These are phyloP conservation scores for Digitonthophagus gazella DNA, from an alignment of 2,888 invertebrate species.

Conservation along the genomic window DNA sequence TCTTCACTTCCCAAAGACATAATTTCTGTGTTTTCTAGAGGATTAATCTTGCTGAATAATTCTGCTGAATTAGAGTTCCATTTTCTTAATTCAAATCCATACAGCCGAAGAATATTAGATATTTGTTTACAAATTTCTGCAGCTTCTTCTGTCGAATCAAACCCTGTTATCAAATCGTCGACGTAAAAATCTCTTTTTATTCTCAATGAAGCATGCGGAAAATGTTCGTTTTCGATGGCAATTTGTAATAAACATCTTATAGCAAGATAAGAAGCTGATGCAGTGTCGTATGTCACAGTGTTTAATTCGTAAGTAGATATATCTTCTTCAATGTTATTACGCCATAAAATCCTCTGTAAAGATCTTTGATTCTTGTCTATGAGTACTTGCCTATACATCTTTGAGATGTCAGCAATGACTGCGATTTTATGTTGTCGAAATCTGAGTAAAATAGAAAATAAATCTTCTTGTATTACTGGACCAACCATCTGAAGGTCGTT, in stretches of 20 bases:
- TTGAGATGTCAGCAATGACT: slow-evolving; percentile 3
- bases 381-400: slow-evolving; percentile 8
- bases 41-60: neutral
- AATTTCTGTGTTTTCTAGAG: neutral
- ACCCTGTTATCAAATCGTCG: slow-evolving; percentile 8
- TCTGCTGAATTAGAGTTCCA: neutral
- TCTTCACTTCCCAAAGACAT: too few relatives aligned
- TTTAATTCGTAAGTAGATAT: neutral
- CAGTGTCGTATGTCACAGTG: slow-evolving; percentile 11
- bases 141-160: neutral
- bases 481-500: too few relatives aligned
- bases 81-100: neutral
- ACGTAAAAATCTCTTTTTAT: slow-evolving; percentile 19
- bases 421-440: slow-evolving; percentile 2
- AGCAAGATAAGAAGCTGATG: slow-evolving; percentile 1
- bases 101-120: neutral
- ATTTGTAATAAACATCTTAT: slow-evolving; percentile 1
- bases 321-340: neutral
- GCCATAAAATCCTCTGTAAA: slow-evolving; percentile 12
- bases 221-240: neutral
- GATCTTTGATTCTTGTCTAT: neutral
- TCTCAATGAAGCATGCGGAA: slow-evolving; percentile 2
- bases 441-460: slow-evolving; percentile 6
- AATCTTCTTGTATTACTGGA: slow-evolving; percentile 9
- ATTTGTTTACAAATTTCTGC: neutral